A percentile compares a stretch with the other conserved stretches of the same genome.
Evolutionary conservation across 1,140 invertebrate genomes (phyloP).

Genomic region (Tenebrio molitor): DNA sequence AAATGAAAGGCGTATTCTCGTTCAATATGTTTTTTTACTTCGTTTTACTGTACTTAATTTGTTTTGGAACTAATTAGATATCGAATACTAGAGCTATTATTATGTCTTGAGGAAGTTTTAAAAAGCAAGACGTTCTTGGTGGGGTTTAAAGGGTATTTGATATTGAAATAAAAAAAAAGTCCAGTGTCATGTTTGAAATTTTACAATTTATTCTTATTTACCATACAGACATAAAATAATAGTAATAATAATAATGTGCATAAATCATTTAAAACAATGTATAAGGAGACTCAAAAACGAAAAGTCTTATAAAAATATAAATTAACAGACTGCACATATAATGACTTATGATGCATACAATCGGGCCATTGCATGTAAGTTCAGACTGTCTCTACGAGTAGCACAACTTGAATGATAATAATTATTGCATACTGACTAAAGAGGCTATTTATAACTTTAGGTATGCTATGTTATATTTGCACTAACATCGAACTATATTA

Average conservation of each 20-base stretch:
- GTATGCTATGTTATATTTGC: constrained; percentile 65
- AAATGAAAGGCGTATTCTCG: too few relatives aligned
- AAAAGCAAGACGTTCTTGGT: too few relatives aligned
- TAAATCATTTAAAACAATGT: constrained; percentile 57
- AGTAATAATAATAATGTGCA: constrained; percentile 64
- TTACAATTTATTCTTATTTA: constrained; percentile 63
- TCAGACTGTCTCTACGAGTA: constrained; percentile 63
- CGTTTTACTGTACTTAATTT: too few relatives aligned
- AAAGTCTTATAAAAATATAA: constrained; percentile 50
- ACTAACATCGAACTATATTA: constrained; percentile 66
- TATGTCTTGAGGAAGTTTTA: too few relatives aligned
- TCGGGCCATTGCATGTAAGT: constrained; percentile 57
- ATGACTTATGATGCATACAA: constrained; percentile 59
- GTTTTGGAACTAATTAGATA: too few relatives aligned
- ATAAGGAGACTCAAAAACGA: constrained; percentile 41
- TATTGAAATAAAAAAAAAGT: too few relatives aligned
- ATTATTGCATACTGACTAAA: constrained; percentile 65
- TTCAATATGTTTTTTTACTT: too few relatives aligned
- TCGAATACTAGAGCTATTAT: too few relatives aligned
- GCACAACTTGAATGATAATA: constrained; percentile 64
- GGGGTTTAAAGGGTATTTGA: too few relatives aligned
- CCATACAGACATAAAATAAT: constrained; percentile 66
- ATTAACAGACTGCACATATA: constrained; percentile 61
- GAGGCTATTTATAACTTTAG: constrained; percentile 64
- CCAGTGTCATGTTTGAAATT: constrained; percentile 49